These are phyloP conservation scores for Cecropterus lyciades DNA, from an alignment of 1,140 invertebrate species.

Conservation along the genomic window DNA sequence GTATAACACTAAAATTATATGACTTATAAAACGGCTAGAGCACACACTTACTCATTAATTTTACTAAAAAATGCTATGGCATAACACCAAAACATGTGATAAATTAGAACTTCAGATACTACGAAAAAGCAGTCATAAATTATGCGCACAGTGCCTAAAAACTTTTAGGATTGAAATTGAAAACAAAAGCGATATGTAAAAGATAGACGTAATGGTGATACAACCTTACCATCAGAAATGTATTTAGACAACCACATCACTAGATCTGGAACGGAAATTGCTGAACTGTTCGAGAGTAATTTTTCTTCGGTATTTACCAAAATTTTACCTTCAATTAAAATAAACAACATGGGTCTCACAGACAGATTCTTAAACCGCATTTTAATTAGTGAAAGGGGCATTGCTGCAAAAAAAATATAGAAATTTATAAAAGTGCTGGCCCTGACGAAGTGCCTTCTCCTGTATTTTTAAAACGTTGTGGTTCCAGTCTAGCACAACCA, in stretches of 20 bases:
- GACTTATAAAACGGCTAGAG: too few species aligned
- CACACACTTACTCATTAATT: too few species aligned
- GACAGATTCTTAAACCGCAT: background rate
- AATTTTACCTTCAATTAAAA: background rate
- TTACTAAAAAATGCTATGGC: too few species aligned
- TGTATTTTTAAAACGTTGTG: too few species aligned
- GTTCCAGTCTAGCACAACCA: too few species aligned
- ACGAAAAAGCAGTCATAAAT: conserved; percentile 10
- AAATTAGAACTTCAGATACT: conserved; percentile 15
- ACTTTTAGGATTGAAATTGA: conserved; percentile 4
- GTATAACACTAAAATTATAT: too few species aligned
- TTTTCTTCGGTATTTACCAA: background rate
- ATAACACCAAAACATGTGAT: too few species aligned
- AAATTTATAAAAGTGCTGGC: too few species aligned
- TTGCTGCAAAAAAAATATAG: too few species aligned
- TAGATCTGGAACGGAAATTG: conserved; percentile 6
- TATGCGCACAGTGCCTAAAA: conserved; percentile 6
- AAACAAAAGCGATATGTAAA: conserved; percentile 6
- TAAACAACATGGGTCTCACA: background rate
- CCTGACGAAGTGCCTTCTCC: too few species aligned
- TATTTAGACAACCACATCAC: background rate
- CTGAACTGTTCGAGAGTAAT: conserved; percentile 1
- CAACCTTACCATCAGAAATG: conserved; percentile 8
- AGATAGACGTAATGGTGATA: conserved; percentile 6
- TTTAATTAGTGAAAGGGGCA: background rate